phyloP scores from a whole-genome alignment of 2,797 vertebrate species.

The Phalloptychus januarius region DNA sequence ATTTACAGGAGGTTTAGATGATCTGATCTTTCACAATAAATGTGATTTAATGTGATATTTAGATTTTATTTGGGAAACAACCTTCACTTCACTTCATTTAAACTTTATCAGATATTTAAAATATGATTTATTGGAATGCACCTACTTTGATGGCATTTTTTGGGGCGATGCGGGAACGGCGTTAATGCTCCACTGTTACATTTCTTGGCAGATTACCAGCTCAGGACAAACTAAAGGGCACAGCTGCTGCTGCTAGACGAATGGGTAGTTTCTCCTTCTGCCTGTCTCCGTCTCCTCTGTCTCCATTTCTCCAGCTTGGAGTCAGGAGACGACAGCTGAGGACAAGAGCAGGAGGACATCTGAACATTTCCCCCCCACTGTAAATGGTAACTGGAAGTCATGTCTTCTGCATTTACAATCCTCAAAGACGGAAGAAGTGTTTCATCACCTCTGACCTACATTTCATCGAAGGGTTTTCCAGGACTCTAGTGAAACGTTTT shows the following conservation, averaged over 20 bases:
- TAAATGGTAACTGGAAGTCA: slow-evolving; percentile 37
- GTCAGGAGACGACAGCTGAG: slow-evolving; percentile 54
- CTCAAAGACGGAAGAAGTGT: slow-evolving; percentile 27
- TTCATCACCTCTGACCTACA: slow-evolving; percentile 54
- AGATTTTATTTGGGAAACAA: slow-evolving; percentile 4
- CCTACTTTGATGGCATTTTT: slow-evolving; percentile 40
- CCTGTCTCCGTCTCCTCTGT: slow-evolving; percentile 46
- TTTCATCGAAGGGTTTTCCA: slow-evolving; percentile 35
- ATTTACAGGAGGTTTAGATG: not conserved
- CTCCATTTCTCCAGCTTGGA: slow-evolving; percentile 37
- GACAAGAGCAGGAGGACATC: slow-evolving; percentile 54
- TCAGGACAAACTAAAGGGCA: slow-evolving; percentile 88
- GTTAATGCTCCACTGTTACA: slow-evolving; percentile 67
- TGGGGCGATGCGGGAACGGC: slow-evolving; percentile 45
- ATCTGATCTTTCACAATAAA: not conserved
- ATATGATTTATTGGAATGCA: not conserved
- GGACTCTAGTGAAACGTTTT: slow-evolving; percentile 40
- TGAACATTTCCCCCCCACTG: not conserved
- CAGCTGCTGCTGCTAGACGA: slow-evolving; percentile 67
- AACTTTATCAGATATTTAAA: not conserved
- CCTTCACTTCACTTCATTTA: slow-evolving; percentile 2
- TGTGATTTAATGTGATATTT: not conserved
- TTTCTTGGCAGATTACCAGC: slow-evolving; percentile 90
- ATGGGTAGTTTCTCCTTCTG: slow-evolving; percentile 61
- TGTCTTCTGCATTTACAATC: slow-evolving; percentile 15